phyloP scores from a whole-genome alignment of 2,888 invertebrate species.

The Campaea margaritaria region DNA sequence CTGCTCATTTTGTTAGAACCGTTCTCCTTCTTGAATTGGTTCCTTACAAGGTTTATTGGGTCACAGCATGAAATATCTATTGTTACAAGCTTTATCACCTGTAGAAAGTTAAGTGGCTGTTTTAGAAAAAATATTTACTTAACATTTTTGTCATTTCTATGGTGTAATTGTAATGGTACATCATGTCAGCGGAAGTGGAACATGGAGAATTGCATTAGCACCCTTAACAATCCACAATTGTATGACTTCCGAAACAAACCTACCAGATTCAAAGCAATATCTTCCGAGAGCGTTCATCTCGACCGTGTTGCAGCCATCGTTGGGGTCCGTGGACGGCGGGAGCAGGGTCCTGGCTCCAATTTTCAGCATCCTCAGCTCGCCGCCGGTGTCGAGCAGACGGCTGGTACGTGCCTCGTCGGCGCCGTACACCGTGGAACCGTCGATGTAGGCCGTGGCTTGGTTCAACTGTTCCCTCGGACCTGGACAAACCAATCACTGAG shows the following conservation, averaged over 20 bases:
- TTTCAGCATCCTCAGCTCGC: slow-evolving; percentile 87
- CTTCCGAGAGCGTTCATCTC: slow-evolving; percentile 88
- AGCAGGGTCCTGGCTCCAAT: slow-evolving; percentile 88
- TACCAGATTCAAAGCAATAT: slow-evolving; percentile 92
- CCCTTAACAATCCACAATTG: neutral
- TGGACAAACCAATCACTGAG: slow-evolving; percentile 43
- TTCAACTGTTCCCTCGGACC: slow-evolving; percentile 93
- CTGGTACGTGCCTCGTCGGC: slow-evolving; percentile 79
- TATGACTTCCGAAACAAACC: slow-evolving; percentile 16
- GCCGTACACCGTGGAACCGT: slow-evolving; percentile 94
- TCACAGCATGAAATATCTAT: too few species aligned
- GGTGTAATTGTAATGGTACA: too few species aligned
- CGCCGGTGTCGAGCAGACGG: slow-evolving; percentile 83
- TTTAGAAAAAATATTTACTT: too few species aligned
- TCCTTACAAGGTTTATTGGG: too few species aligned
- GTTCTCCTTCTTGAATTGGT: too few species aligned
- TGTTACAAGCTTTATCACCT: too few species aligned
- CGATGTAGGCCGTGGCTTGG: slow-evolving; percentile 93
- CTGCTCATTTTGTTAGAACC: too few species aligned
- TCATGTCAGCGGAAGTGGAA: too few species aligned
- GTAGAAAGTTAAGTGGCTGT: too few species aligned
- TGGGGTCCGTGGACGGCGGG: slow-evolving; percentile 88
- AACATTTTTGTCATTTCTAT: too few species aligned
- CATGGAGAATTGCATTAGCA: neutral
- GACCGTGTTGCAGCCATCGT: slow-evolving; percentile 91